Percentiles rank a stretch among this genome's conserved stretches.
phyloP scores from a whole-genome alignment of 2,113 vertebrate species.

The Python bivittatus region DNA sequence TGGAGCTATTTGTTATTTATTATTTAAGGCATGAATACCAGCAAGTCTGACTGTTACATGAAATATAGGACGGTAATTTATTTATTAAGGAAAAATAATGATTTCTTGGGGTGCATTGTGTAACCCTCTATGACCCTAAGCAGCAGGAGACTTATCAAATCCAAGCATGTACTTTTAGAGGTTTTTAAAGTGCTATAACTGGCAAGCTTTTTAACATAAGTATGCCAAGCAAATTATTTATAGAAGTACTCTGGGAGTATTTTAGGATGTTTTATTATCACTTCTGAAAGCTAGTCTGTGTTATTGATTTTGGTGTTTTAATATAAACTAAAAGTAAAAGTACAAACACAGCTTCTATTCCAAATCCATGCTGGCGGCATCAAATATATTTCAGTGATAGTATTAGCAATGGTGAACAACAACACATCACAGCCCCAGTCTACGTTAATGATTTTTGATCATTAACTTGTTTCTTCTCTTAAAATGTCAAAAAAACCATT shows the following conservation, averaged over 20 bases:
- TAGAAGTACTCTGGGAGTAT: slow-evolving; percentile 82
- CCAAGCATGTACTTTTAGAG: slow-evolving; percentile 79
- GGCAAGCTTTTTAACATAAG: slow-evolving; percentile 85
- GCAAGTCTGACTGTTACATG: slow-evolving; percentile 76
- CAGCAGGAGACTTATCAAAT: slow-evolving; percentile 76
- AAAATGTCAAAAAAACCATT: slow-evolving; percentile 41
- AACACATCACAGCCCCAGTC: slow-evolving; percentile 70
- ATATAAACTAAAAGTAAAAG: slow-evolving; percentile 76
- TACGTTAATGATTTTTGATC: slow-evolving; percentile 72
- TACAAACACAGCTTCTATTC: slow-evolving; percentile 70
- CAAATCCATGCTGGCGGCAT: slow-evolving; percentile 73
- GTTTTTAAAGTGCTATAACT: slow-evolving; percentile 76
- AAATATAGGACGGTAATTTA: slow-evolving; percentile 85
- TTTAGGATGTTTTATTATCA: slow-evolving; percentile 82
- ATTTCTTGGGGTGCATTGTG: slow-evolving; percentile 67
- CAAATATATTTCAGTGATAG: slow-evolving; percentile 71
- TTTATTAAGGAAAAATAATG: slow-evolving; percentile 86
- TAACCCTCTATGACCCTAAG: slow-evolving; percentile 73
- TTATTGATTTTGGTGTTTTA: slow-evolving; percentile 81
- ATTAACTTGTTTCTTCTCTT: slow-evolving; percentile 51
- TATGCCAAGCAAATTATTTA: slow-evolving; percentile 83
- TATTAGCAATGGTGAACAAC: slow-evolving; percentile 74
- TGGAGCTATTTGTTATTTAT: slow-evolving; percentile 82
- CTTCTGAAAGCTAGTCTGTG: slow-evolving; percentile 78
- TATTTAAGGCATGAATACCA: slow-evolving; percentile 78